phyloP scores from a whole-genome alignment of 1,140 invertebrate genomes.

The Subanguina moxae region DNA sequence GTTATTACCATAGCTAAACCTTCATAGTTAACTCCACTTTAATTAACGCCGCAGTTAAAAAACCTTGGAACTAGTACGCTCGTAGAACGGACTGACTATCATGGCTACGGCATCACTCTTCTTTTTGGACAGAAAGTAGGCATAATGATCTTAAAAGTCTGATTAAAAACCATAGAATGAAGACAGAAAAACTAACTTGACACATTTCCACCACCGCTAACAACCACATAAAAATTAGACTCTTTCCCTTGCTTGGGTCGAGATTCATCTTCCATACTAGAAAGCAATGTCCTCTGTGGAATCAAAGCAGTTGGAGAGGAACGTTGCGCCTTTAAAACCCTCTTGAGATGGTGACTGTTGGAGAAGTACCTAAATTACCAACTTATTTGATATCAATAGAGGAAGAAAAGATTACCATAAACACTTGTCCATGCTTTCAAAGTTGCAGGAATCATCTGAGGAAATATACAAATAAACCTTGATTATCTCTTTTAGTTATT shows the following conservation, averaged over 20 bases:
- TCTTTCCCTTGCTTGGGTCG: background rate
- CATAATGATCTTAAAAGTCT: conserved; percentile 42
- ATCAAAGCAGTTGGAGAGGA: conserved; percentile 6
- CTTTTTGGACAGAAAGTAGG: conserved; percentile 24
- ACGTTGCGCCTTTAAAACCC: conserved; percentile 5
- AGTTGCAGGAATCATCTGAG: background rate
- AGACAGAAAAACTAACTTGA: conserved; percentile 34
- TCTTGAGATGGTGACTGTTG: background rate
- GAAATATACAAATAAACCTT: no score
- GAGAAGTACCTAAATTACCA: background rate
- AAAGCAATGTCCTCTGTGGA: conserved; percentile 1
- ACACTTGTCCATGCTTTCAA: background rate
- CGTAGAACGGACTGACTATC: conserved; percentile 45
- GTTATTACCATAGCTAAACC: no score
- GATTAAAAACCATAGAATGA: background rate
- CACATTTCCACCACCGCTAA: conserved; percentile 36
- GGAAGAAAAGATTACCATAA: background rate
- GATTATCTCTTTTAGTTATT: no score
- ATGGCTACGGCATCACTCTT: conserved; percentile 34
- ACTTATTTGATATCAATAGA: background rate
- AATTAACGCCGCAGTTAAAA: no score
- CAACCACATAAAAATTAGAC: conserved; percentile 37
- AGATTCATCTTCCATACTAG: background rate
- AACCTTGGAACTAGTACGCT: conserved; percentile 37
- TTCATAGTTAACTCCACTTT: no score